A percentile compares a stretch with the other conserved stretches of the same genome.
These are phyloP conservation scores for Folsomia candida DNA, from an alignment of 2,888 invertebrate species.

Conservation along the genomic window DNA sequence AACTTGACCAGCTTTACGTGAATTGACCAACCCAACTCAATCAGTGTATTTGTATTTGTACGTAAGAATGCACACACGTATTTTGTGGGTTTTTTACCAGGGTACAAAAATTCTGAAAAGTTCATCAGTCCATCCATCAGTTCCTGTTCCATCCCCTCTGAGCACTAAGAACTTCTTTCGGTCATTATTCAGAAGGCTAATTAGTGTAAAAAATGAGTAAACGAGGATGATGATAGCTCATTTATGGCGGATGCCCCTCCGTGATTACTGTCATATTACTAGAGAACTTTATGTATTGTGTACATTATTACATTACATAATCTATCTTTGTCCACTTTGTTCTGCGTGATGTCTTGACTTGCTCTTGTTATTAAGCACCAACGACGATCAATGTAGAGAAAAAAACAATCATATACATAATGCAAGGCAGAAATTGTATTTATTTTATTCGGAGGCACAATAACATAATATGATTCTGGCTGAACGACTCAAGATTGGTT, in stretches of 20 bases:
- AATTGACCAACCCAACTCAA: no score
- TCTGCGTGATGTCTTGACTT: neutral
- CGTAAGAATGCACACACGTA: no score
- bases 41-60: no score
- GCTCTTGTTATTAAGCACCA: no score
- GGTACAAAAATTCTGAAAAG: constrained; percentile 11
- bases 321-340: neutral
- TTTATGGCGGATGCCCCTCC: constrained; percentile 37
- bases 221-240: constrained; percentile 41
- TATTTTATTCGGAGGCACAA: constrained; percentile 1
- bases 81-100: constrained; percentile 7
- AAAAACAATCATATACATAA: no score
- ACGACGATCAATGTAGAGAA: no score
- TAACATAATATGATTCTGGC: no score
- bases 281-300: neutral
- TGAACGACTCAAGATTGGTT: no score
- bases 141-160: neutral
- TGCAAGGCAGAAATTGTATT: neutral
- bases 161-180: neutral
- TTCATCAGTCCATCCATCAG: neutral
- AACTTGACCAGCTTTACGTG: no score
- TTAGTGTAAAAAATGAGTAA: constrained; percentile 43
- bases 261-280: constrained; percentile 43
- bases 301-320: neutral
- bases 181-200: constrained; percentile 39